Percentiles rank a stretch among this genome's conserved stretches.
Conservation (phyloP, 2,797 vertebrate species). For the Eptatretus atami region DNA sequence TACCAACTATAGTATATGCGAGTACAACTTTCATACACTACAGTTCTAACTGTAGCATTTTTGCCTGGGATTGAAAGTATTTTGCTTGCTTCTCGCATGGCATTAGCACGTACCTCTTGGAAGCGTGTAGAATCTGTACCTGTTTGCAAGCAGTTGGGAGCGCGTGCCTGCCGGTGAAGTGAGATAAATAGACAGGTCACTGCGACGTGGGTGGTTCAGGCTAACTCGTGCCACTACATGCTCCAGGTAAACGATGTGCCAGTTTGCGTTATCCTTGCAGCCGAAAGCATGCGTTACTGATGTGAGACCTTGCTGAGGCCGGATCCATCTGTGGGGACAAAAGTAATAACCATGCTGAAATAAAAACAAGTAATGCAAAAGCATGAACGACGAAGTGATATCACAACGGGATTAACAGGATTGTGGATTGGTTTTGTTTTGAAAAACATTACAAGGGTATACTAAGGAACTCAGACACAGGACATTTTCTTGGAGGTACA, state of each 20-base stretch:
- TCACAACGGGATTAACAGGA: background rate
- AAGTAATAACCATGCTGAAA: too few species aligned
- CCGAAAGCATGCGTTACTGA: conserved; percentile 22
- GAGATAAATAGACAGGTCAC: conserved; percentile 54
- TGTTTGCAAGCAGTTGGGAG: conserved; percentile 43
- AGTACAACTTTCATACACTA: too few species aligned
- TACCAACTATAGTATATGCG: too few species aligned
- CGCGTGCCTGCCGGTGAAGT: conserved; percentile 40
- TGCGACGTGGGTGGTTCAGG: conserved; percentile 35
- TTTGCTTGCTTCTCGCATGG: too few species aligned
- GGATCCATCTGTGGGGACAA: conserved; percentile 24
- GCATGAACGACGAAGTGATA: background rate
- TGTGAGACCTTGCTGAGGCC: conserved; percentile 26
- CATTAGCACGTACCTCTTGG: too few species aligned
- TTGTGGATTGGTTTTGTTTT: too few species aligned
- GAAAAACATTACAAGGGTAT: too few species aligned
- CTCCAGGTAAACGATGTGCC: conserved; percentile 31
- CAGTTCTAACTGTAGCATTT: too few species aligned
- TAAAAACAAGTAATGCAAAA: background rate
- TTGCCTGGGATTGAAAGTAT: too few species aligned
- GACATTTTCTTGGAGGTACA: too few species aligned
- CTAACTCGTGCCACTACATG: conserved; percentile 37
- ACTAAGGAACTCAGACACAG: too few species aligned
- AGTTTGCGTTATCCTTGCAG: conserved; percentile 24
- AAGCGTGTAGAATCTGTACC: conserved; percentile 16